Conservation (phyloP, 2,888 invertebrate species). For the Hermaeophaga mercurialis region DNA sequence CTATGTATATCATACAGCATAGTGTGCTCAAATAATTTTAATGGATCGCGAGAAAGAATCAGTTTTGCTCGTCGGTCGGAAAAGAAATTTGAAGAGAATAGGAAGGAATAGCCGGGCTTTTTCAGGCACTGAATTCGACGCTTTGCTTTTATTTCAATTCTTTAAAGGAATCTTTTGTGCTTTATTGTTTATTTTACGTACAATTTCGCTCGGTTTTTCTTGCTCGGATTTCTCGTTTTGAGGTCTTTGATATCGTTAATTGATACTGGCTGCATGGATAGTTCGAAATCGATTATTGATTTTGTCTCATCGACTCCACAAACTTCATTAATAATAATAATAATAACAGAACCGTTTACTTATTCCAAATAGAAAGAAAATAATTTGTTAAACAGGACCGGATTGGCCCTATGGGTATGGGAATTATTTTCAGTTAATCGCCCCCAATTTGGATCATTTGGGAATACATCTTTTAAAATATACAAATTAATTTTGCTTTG, state of each 20-base stretch:
- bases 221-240: slow-evolving; percentile 27
- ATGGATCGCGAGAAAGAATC: slow-evolving; percentile 57
- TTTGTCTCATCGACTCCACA: no score
- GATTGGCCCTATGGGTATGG: no score
- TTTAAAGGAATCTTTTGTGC: slow-evolving; percentile 38
- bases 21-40: slow-evolving; percentile 57
- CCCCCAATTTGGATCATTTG: no score
- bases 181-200: slow-evolving; percentile 42
- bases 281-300: slow-evolving; percentile 10
- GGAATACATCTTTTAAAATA: no score
- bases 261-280: slow-evolving; percentile 16
- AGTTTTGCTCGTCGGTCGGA: slow-evolving; percentile 50
- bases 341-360: no score
- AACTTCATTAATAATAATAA: no score
- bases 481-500: no score
- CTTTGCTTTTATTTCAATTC: slow-evolving; percentile 43
- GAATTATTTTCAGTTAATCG: no score
- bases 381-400: no score
- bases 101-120: slow-evolving; percentile 42
- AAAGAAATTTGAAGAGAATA: slow-evolving; percentile 44
- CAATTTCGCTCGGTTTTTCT: slow-evolving; percentile 33
- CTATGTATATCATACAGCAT: slow-evolving; percentile 55
- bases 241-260: slow-evolving; percentile 30
- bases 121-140: slow-evolving; percentile 40
- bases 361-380: no score